Conservation (phyloP, 2,888 invertebrate genomes). For the Agonopterix arenella region DNA sequence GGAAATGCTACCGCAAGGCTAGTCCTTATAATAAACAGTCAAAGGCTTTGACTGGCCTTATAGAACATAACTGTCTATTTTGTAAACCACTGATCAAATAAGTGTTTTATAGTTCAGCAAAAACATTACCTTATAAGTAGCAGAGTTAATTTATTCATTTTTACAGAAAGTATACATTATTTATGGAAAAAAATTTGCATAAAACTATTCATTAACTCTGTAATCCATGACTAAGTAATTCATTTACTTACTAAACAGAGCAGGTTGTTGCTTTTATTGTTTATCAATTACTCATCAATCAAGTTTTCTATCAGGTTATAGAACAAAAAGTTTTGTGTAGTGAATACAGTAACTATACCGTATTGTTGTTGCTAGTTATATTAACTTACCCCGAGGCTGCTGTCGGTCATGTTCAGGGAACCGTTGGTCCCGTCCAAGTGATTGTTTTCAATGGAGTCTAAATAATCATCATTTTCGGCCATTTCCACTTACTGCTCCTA, state of each 20-base stretch:
- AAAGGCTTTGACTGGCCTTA: too few relatives aligned
- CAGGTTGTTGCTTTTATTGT: not conserved
- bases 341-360: not conserved
- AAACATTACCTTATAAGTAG: too few relatives aligned
- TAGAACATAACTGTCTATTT: too few relatives aligned
- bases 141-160: too few relatives aligned
- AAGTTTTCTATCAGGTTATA: not conserved
- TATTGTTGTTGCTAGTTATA: not conserved
- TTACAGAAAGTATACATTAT: too few relatives aligned
- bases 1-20: too few relatives aligned
- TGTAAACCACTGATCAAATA: too few relatives aligned
- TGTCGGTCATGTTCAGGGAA: constrained; percentile 71
- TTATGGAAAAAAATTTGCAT: too few relatives aligned
- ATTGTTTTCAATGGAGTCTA: constrained; percentile 71
- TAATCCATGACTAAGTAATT: constrained; percentile 7
- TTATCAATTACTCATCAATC: not conserved
- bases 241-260: not conserved
- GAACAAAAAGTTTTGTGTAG: not conserved
- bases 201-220: not conserved
- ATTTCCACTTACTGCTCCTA: constrained; percentile 46
- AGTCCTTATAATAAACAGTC: too few relatives aligned
- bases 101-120: too few relatives aligned
- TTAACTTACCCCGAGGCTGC: constrained; percentile 61
- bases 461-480: constrained; percentile 73
- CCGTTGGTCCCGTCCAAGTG: constrained; percentile 80